phyloP scores from a whole-genome alignment of 2,888 invertebrate species.

The Dinocampus coccinellae region DNA sequence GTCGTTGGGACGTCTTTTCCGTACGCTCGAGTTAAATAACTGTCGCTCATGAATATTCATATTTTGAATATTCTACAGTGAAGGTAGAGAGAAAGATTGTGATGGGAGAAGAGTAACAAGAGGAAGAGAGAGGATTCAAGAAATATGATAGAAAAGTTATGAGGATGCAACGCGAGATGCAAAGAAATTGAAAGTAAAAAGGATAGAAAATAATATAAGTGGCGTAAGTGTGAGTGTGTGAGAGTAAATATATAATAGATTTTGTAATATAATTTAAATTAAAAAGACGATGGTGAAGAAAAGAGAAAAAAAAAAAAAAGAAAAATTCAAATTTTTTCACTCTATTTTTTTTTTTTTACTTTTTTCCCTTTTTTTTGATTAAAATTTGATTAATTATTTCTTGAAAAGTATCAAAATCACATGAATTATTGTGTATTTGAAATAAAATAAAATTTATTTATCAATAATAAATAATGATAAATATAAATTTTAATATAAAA shows the following conservation, averaged over 20 bases:
- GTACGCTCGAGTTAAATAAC: constrained; percentile 53
- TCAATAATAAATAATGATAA: too few species aligned
- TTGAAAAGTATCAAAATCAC: neutral
- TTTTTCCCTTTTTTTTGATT: neutral
- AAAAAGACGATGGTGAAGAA: too few species aligned
- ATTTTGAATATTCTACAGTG: constrained; percentile 41
- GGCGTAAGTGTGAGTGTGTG: neutral
- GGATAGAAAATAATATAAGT: neutral
- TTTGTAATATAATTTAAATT: neutral
- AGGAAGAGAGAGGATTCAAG: constrained; percentile 17
- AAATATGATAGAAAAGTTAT: constrained; percentile 32
- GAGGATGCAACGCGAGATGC: too few species aligned
- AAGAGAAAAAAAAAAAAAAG: too few species aligned
- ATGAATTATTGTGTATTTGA: neutral
- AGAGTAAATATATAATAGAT: neutral
- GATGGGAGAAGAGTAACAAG: too few species aligned
- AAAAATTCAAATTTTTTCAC: too few species aligned
- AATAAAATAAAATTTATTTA: neutral
- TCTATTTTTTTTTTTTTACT: neutral
- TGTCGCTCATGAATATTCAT: constrained; percentile 56
- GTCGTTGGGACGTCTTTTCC: constrained; percentile 43
- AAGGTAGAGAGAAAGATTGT: neutral
- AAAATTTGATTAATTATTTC: neutral
- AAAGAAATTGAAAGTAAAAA: neutral
- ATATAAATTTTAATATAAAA: too few species aligned